These are phyloP conservation scores for Parus major DNA, from an alignment of 2,113 vertebrate genomes.

Conservation along the genomic window DNA sequence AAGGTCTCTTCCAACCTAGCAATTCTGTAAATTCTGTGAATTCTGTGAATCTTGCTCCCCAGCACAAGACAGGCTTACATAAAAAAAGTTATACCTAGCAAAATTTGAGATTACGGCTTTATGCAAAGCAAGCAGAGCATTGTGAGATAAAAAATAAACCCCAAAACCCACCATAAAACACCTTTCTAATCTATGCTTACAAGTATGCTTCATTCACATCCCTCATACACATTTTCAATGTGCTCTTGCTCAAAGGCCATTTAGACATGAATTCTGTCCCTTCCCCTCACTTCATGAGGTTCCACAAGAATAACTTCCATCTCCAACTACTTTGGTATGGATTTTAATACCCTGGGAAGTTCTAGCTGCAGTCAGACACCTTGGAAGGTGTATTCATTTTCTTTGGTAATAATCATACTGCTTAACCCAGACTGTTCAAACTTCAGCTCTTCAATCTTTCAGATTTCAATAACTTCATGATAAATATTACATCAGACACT, in stretches of 20 bases:
- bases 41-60: neutral
- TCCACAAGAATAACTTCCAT: neutral
- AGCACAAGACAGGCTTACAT: neutral
- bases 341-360: neutral
- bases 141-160: neutral
- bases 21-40: too few relatives aligned
- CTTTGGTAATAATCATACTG: neutral
- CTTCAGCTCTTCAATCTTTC: neutral
- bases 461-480: neutral
- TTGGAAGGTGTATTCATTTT: neutral
- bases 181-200: neutral
- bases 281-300: neutral
- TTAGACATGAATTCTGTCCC: neutral
- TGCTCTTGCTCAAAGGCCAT: neutral
- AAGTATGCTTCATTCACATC: neutral
- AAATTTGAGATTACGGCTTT: neutral
- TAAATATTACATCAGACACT: neutral
- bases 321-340: neutral
- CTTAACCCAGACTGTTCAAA: neutral
- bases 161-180: fast-evolving
- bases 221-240: neutral
- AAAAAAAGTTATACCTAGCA: neutral
- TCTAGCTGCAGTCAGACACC: neutral
- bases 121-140: neutral
- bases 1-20: too few relatives aligned